Evolutionary conservation across 2,888 invertebrate genomes (phyloP).

Genomic region (Syrphus vitripennis): DNA sequence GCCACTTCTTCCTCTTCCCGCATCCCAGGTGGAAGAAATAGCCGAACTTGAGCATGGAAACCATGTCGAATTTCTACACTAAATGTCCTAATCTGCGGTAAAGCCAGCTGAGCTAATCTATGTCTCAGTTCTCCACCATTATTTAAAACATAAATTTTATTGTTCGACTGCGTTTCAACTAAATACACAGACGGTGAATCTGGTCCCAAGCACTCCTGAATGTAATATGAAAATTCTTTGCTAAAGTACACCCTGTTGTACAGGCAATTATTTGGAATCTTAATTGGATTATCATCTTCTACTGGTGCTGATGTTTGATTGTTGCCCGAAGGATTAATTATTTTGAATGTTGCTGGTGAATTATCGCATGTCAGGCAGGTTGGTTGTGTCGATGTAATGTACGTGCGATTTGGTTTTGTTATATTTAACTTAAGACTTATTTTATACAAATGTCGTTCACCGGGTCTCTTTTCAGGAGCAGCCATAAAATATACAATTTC

Average conservation of each 20-base stretch:
- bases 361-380: slow-evolving; percentile 81
- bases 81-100: slow-evolving; percentile 89
- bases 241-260: slow-evolving; percentile 87
- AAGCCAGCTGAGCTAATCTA: slow-evolving; percentile 85
- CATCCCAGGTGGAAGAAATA: slow-evolving; percentile 91
- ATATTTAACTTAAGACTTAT: slow-evolving; percentile 82
- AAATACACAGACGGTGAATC: slow-evolving; percentile 87
- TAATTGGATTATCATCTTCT: slow-evolving; percentile 75
- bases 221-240: slow-evolving; percentile 84
- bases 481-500: slow-evolving; percentile 91
- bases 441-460: slow-evolving; percentile 91
- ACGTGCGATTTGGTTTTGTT: slow-evolving; percentile 80
- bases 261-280: slow-evolving; percentile 83
- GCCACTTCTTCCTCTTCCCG: slow-evolving; percentile 91
- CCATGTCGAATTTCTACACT: slow-evolving; percentile 86
- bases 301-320: slow-evolving; percentile 61
- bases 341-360: slow-evolving; percentile 77
- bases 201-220: slow-evolving; percentile 91
- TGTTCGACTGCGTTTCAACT: slow-evolving; percentile 84
- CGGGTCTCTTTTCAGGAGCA: slow-evolving; percentile 89
- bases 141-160: slow-evolving; percentile 85
- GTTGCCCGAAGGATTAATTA: slow-evolving; percentile 73
- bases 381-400: slow-evolving; percentile 80
- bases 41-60: slow-evolving; percentile 88
- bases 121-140: slow-evolving; percentile 86